A percentile compares a stretch with the other conserved stretches of the same genome.
phyloP scores from a whole-genome alignment of 2,888 invertebrate species.

The Plagiodera versicolora region DNA sequence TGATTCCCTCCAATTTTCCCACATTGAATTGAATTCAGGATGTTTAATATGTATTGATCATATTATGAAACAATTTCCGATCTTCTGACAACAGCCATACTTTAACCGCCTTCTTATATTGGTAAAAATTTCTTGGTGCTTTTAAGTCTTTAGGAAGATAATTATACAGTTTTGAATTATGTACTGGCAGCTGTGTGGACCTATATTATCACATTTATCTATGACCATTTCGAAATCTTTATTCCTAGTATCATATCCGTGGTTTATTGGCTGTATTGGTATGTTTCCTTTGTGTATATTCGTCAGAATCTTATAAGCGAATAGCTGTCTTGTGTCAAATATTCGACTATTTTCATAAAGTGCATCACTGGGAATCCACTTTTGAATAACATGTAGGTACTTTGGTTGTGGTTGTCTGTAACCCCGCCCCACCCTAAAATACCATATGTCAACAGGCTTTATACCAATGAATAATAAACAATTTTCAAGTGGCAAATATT shows the following conservation, averaged over 20 bases:
- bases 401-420: background rate
- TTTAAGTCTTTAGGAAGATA: background rate
- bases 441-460: conserved; percentile 3
- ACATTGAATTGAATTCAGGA: no score
- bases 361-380: conserved; percentile 1
- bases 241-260: no score
- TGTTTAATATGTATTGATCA: no score
- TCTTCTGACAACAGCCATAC: no score
- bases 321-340: background rate
- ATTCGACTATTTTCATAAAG: background rate
- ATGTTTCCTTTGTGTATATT: no score
- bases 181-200: background rate
- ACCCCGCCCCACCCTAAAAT: conserved; percentile 4
- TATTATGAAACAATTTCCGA: no score
- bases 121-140: no score
- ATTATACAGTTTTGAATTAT: background rate
- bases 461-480: background rate
- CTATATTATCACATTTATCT: no score
- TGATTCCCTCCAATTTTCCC: no score
- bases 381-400: background rate
- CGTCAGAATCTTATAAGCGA: background rate
- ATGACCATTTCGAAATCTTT: no score
- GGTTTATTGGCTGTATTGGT: no score
- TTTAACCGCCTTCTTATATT: no score
- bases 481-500: conserved; percentile 1